Evolutionary conservation across 2,888 invertebrate genomes (phyloP).

Genomic region (Agapetus fuscipes): DNA sequence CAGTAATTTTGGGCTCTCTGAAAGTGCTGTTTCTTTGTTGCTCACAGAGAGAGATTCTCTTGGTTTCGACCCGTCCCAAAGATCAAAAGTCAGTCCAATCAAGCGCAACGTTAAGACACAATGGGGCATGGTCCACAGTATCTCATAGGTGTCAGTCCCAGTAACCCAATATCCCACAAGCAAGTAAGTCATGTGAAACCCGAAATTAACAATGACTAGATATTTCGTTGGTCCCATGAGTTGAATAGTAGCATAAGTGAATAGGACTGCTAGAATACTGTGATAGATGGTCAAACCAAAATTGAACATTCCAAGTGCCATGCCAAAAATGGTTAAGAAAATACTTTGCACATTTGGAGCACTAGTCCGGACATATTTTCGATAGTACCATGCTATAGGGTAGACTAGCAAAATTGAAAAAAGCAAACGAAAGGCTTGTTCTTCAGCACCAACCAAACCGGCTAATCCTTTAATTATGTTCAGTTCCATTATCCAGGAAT

Average conservation of each 20-base stretch:
- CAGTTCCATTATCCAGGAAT: constrained; percentile 16
- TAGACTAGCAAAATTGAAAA: constrained; percentile 54
- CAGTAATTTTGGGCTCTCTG: constrained; percentile 55
- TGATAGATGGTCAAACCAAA: constrained; percentile 73
- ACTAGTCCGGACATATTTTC: constrained; percentile 22
- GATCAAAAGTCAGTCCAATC: constrained; percentile 74
- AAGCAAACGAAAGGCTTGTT: constrained; percentile 55
- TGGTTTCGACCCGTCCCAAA: constrained; percentile 66
- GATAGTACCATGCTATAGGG: constrained; percentile 29
- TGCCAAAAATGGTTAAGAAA: constrained; percentile 62
- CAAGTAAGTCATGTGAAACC: constrained; percentile 75
- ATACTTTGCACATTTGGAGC: constrained; percentile 50
- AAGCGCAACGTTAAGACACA: constrained; percentile 86
- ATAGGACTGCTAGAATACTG: constrained; percentile 59
- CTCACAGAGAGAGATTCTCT: constrained; percentile 53
- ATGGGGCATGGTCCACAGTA: constrained; percentile 97
- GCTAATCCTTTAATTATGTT: constrained; percentile 30
- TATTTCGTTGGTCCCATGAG: constrained; percentile 53
- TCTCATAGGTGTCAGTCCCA: constrained; percentile 81
- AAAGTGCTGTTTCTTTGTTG: constrained; percentile 62
- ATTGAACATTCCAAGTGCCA: constrained; percentile 72
- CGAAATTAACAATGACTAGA: constrained; percentile 61
- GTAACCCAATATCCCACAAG: constrained; percentile 68
- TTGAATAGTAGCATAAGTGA: constrained; percentile 59
- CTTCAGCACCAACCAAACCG: constrained; percentile 45